phyloP scores from a whole-genome alignment of 2,888 invertebrate genomes.

The Marronus borbonicus region DNA sequence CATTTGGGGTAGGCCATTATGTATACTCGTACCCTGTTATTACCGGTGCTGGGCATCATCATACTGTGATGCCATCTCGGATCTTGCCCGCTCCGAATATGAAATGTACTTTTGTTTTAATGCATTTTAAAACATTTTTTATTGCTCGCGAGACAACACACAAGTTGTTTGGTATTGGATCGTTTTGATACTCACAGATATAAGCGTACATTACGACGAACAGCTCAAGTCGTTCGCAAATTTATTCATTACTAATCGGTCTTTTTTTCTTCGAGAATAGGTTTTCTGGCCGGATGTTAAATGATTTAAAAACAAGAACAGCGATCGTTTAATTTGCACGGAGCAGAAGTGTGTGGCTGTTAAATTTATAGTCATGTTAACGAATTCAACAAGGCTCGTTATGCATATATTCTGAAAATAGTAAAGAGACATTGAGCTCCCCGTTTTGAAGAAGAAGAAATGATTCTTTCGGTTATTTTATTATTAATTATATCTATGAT shows the following conservation, averaged over 20 bases:
- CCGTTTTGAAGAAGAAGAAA: no score
- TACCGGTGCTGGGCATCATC: slow-evolving; percentile 59
- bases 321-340: neutral
- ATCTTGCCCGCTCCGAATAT: slow-evolving; percentile 59
- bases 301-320: neutral
- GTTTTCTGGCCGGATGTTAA: neutral
- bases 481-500: no score
- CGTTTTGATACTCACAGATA: slow-evolving; percentile 35
- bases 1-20: slow-evolving; percentile 71
- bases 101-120: slow-evolving; percentile 63
- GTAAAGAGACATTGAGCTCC: no score
- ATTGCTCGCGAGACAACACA: slow-evolving; percentile 35
- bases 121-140: slow-evolving; percentile 64
- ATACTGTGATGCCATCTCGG: slow-evolving; percentile 54
- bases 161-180: slow-evolving; percentile 3
- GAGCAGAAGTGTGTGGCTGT: neutral
- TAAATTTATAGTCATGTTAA: slow-evolving; percentile 8
- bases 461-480: no score
- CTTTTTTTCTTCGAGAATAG: slow-evolving; percentile 1
- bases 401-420: no score
- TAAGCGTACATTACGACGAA: slow-evolving; percentile 8
- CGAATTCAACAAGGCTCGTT: neutral
- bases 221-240: slow-evolving; percentile 26
- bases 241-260: slow-evolving; percentile 33
- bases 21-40: slow-evolving; percentile 69